These are phyloP conservation scores for Theonella swinhoei DNA, from an alignment of 37 sponge, comb jelly and placozoan genomes.

Conservation along the genomic window DNA sequence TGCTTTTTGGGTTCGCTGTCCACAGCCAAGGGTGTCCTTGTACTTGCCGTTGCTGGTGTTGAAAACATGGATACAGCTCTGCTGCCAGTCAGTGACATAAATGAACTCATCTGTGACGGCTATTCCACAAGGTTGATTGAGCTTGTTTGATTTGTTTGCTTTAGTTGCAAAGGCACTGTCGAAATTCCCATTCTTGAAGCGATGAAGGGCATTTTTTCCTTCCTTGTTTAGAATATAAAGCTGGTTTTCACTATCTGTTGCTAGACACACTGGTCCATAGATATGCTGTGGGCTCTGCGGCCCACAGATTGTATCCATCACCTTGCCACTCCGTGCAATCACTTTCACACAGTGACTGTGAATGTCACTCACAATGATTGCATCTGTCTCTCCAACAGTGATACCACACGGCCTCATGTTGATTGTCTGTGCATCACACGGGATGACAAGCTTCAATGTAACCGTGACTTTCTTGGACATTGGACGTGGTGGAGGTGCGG, in stretches of 20 bases:
- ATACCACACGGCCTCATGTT: slow-evolving; percentile 39
- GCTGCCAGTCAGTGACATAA: slow-evolving; percentile 37
- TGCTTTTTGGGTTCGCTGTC: neutral
- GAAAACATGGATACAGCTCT: slow-evolving; percentile 36
- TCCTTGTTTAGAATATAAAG: slow-evolving; percentile 12
- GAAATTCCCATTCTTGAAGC: slow-evolving; percentile 14
- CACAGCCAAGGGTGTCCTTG: neutral
- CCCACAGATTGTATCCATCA: slow-evolving; percentile 30
- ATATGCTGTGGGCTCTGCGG: neutral
- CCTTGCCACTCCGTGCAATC: slow-evolving; percentile 32
- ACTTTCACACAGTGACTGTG: slow-evolving; percentile 34
- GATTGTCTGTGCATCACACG: neutral
- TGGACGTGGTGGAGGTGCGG: neutral
- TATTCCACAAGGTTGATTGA: slow-evolving; percentile 46
- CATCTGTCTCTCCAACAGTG: slow-evolving; percentile 23
- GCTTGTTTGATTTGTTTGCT: neutral
- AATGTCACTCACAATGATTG: slow-evolving; percentile 28
- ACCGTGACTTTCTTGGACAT: neutral
- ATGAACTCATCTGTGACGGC: slow-evolving; percentile 13
- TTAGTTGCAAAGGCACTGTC: neutral
- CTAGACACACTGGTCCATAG: slow-evolving; percentile 25
- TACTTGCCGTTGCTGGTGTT: slow-evolving; percentile 4
- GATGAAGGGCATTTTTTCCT: slow-evolving; percentile 29
- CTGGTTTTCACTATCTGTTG: neutral
- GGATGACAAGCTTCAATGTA: neutral